Conservation (phyloP, 2,888 invertebrate species). For the Chironomus tentans region DNA sequence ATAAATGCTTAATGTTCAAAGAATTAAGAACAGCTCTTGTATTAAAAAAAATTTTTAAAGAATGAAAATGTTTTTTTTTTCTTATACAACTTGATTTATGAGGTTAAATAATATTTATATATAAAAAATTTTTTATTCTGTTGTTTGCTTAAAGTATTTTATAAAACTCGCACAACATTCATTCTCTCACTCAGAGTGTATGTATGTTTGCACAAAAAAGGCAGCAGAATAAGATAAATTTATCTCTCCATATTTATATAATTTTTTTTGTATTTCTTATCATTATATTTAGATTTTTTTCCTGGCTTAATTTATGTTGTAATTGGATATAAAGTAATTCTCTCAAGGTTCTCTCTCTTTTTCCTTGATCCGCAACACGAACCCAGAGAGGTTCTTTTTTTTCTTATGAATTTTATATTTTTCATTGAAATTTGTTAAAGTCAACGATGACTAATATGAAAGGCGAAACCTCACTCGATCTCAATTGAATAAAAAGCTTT, state of each 20-base stretch:
- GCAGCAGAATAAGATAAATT: neutral
- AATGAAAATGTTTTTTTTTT: conserved; percentile 11
- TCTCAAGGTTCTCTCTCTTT: neutral
- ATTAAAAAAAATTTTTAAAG: neutral
- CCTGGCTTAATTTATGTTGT: conserved; percentile 13
- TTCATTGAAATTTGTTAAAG: neutral
- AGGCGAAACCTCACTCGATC: neutral
- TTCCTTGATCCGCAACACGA: no score
- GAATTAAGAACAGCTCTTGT: neutral
- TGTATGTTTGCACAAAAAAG: neutral
- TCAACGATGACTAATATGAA: neutral
- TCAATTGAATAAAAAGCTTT: neutral
- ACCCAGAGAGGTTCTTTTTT: neutral
- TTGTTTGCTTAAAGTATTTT: conserved; percentile 17
- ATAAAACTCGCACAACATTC: neutral
- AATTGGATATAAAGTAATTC: conserved; percentile 7
- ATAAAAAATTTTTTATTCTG: neutral
- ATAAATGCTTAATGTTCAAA: conserved; percentile 9
- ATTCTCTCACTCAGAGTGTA: neutral
- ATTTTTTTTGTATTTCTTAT: conserved; percentile 4
- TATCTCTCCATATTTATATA: neutral
- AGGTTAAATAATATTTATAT: conserved; percentile 15
- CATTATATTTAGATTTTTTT: conserved; percentile 2
- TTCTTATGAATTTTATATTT: neutral
- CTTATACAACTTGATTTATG: conserved; percentile 12